A percentile compares a stretch with the other conserved stretches of the same genome.
phyloP scores from a whole-genome alignment of 2,888 invertebrate genomes.

The Gastracanthus pulcherrimus region DNA sequence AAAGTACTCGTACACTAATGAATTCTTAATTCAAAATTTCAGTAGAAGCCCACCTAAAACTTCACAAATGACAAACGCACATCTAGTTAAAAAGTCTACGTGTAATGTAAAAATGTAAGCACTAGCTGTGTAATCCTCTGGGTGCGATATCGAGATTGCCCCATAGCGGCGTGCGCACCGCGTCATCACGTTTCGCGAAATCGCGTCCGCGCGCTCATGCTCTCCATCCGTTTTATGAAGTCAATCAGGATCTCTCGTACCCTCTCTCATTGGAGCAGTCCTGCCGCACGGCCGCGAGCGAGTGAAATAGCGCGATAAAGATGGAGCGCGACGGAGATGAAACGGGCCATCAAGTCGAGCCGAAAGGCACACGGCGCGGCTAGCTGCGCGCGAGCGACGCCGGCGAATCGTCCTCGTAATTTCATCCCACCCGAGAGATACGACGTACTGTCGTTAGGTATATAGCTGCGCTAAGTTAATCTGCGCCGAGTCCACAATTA shows the following conservation, averaged over 20 bases:
- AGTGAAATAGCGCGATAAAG: slow-evolving; percentile 41
- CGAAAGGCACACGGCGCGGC: background rate
- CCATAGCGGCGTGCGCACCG: no score
- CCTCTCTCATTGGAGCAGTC: no score
- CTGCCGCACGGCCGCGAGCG: background rate
- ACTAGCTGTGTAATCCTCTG: no score
- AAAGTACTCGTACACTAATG: no score
- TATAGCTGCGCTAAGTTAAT: background rate
- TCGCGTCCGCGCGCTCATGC: background rate
- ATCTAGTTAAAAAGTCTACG: no score
- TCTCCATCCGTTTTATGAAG: slow-evolving; percentile 46
- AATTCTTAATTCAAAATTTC: no score
- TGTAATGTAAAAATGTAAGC: no score
- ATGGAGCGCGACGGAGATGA: slow-evolving; percentile 29
- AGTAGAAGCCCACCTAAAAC: no score
- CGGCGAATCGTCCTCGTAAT: slow-evolving; percentile 32
- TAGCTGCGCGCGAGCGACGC: no score
- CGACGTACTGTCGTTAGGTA: background rate
- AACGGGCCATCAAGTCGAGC: slow-evolving; percentile 34
- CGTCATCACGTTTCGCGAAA: no score
- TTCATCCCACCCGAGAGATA: slow-evolving; percentile 36
- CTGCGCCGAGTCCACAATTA: slow-evolving; percentile 20
- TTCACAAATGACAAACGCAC: no score
- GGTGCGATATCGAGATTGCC: no score
- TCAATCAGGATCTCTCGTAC: slow-evolving; percentile 43